Base-by-base conservation (phyloP, 2,888 invertebrate species). In the Drosophila mercatorum region DNA sequence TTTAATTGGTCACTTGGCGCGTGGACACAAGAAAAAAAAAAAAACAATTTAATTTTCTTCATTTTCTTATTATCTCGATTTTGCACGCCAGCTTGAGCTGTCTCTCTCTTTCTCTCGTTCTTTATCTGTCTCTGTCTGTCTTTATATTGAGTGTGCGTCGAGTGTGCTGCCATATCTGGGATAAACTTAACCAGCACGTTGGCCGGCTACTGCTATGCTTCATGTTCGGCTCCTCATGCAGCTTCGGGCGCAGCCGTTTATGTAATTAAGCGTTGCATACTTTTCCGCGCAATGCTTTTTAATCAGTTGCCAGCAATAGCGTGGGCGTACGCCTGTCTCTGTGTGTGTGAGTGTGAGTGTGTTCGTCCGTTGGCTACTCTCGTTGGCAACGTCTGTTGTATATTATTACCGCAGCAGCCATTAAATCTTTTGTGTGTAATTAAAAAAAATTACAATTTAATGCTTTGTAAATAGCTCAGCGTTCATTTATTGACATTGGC, bases 31-130 rank as follows among this genome's bases (percentile, higher is more conserved):
- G 31, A 22, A 22, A 44, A 44, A 44, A 22, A n/a, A 22, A 14
- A 89, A 89, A 88, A 85, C 89, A 88, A 85, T 85, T 89, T 85
- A 85, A 85, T 89, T 85, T 89, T 89, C 85, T 67, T 85, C 76
- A 85, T 85, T 89, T 85, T 89, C 89, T 88, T 85, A 85, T 87
- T 89, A 85, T 85, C 84, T 85, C 76, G 83, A 86, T 83, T 77
- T 83, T 88, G 75, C 83, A 83, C 68, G 71, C 68, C 81, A 68
- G 63, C 65, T 67, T 64, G 70, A 68, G 36, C 44, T 14, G 3
- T 38, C 49, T 38, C 40, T 6, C 40, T 70, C 12, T 7, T 7
- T 28, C 41, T 26, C 17, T 5, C 68, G 61, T 4, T 26, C 38
- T 8, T 2, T 14, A 1, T 7, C 26, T 46, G 6, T 46, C 28